Conservation (phyloP, 2,113 vertebrate genomes). For the Patagioenas fasciata region DNA sequence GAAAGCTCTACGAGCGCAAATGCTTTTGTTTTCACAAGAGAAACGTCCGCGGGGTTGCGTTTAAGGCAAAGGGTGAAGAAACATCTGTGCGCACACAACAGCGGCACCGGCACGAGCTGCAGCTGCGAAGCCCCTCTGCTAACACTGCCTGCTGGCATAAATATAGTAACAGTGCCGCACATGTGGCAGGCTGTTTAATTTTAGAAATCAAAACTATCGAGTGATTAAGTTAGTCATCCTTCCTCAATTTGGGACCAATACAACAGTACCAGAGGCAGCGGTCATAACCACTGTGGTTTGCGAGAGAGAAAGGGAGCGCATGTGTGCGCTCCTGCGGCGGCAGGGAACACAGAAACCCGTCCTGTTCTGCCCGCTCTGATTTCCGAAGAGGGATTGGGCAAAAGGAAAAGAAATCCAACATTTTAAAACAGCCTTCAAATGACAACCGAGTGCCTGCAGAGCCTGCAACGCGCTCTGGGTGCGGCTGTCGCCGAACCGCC, state of each 20-base stretch:
- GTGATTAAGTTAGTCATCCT: conserved; percentile 64
- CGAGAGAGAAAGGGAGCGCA: background rate
- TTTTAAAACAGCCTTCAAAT: background rate
- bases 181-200: conserved; percentile 71
- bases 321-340: rapidly evolving
- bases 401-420: background rate
- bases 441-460: background rate
- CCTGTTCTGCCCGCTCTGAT: background rate
- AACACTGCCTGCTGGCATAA: conserved; percentile 38
- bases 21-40: background rate
- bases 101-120: background rate
- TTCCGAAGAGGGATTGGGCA: background rate
- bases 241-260: conserved; percentile 64
- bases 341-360: background rate
- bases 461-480: background rate
- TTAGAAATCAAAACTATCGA: conserved; percentile 69
- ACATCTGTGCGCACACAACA: background rate
- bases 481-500: rapidly evolving
- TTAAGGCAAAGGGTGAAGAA: background rate
- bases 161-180: conserved; percentile 46
- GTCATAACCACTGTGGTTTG: conserved; percentile 59
- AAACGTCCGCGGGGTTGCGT: background rate
- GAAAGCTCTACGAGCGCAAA: background rate
- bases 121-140: conserved; percentile 21
- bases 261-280: conserved; percentile 56